phyloP scores from a whole-genome alignment of 2,113 vertebrate genomes.

The Scomber japonicus region DNA sequence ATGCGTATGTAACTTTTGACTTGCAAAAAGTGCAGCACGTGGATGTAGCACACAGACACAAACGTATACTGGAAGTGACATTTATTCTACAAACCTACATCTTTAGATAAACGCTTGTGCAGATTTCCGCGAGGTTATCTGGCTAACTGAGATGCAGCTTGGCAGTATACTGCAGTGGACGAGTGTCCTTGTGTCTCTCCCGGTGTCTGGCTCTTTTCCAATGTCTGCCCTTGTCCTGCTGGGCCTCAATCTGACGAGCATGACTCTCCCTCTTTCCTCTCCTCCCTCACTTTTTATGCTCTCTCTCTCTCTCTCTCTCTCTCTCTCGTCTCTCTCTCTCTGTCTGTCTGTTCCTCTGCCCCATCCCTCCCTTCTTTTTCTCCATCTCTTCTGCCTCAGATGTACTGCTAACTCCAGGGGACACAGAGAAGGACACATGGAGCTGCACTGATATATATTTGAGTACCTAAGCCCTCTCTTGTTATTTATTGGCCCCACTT shows the following conservation, averaged over 20 bases:
- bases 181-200: conserved; percentile 76
- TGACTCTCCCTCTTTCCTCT: conserved; percentile 20
- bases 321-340: not conserved
- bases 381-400: conserved; percentile 15
- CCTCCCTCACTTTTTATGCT: conserved; percentile 24
- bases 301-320: conserved; percentile 9
- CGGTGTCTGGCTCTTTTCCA: conserved; percentile 75
- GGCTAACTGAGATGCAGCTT: conserved; percentile 49
- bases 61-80: conserved; percentile 20
- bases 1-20: not conserved
- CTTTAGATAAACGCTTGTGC: not conserved
- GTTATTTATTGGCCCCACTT: conserved; percentile 28
- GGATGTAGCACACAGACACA: not conserved
- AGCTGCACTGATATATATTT: conserved; percentile 19
- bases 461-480: conserved; percentile 7
- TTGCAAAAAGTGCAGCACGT: not conserved
- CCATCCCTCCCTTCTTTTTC: conserved; percentile 10
- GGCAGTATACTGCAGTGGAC: conserved; percentile 59
- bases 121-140: conserved; percentile 32
- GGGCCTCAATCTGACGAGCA: conserved; percentile 58
- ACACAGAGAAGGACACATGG: conserved; percentile 37
- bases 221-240: conserved; percentile 63
- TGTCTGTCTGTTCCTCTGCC: not conserved
- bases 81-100: not conserved
- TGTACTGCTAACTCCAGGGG: conserved; percentile 30